phyloP scores from a whole-genome alignment of 2,888 invertebrate genomes.

The Amitus sp. region DNA sequence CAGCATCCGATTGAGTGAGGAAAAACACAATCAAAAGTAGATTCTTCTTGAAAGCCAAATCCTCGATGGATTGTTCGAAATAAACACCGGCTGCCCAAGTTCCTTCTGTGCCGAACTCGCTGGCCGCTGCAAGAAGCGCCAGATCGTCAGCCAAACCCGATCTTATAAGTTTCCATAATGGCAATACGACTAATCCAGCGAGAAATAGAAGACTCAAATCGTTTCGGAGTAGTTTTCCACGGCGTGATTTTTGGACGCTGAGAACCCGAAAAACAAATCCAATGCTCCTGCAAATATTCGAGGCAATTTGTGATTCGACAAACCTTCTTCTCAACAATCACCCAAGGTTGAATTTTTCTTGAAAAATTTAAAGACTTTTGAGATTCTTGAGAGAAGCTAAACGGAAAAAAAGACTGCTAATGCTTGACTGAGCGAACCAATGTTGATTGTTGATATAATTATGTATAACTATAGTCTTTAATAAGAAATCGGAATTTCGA shows the following conservation, averaged over 20 bases:
- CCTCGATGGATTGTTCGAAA: conserved; percentile 44
- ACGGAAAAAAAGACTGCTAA: too few species aligned
- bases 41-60: conserved; percentile 58
- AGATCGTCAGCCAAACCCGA: conserved; percentile 54
- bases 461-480: too few species aligned
- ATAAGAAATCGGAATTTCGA: too few species aligned
- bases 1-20: conserved; percentile 42
- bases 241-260: conserved; percentile 32
- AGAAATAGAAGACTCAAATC: conserved; percentile 52
- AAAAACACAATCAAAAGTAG: conserved; percentile 52
- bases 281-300: conserved; percentile 51
- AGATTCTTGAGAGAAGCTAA: too few species aligned
- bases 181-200: conserved; percentile 41
- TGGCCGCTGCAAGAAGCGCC: conserved; percentile 46
- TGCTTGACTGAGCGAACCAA: too few species aligned
- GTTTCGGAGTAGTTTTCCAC: conserved; percentile 53
- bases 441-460: too few species aligned
- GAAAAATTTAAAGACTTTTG: too few species aligned
- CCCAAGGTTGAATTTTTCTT: too few species aligned
- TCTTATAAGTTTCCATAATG: conserved; percentile 49
- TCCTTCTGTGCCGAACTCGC: conserved; percentile 45
- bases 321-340: too few species aligned
- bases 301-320: too few species aligned
- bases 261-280: conserved; percentile 46
- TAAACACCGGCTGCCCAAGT: conserved; percentile 51